A percentile compares a stretch with the other conserved stretches of the same genome.
Conservation (phyloP, 2,888 invertebrate species). For the Drosophila mayaguana region DNA sequence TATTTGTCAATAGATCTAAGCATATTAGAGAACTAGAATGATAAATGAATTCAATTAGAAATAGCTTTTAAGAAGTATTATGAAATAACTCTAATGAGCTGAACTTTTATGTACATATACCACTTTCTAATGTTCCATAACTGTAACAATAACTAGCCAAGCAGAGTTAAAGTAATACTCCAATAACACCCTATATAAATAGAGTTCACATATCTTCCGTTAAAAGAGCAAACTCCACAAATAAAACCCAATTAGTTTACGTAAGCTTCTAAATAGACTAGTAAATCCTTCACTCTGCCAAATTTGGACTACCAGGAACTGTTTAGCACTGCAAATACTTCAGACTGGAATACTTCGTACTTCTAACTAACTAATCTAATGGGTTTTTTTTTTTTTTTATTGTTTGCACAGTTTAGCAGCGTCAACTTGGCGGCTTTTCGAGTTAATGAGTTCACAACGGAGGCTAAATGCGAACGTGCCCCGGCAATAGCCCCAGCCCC, state of each 20-base stretch:
- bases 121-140: too few species aligned
- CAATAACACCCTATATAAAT: background rate
- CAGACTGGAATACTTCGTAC: conserved; percentile 12
- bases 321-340: conserved; percentile 26
- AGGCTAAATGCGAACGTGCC: conserved; percentile 27
- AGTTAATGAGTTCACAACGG: conserved; percentile 55
- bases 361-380: conserved; percentile 42
- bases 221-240: background rate
- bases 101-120: too few species aligned
- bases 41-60: too few species aligned
- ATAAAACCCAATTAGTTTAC: background rate
- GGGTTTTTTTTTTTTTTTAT: conserved; percentile 31
- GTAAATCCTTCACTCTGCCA: background rate
- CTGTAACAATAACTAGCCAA: background rate
- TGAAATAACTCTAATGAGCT: too few species aligned
- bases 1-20: too few species aligned
- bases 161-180: background rate
- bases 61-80: too few species aligned
- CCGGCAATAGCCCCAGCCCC: background rate
- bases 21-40: too few species aligned
- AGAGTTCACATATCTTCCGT: background rate
- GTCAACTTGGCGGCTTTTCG: conserved; percentile 39
- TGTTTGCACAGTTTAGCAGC: conserved; percentile 49
- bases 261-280: background rate
- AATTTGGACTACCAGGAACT: conserved; percentile 18